A percentile compares a stretch with the other conserved stretches of the same genome.
phyloP scores from a whole-genome alignment of 2,888 invertebrate genomes.

The Himalopsyche kuldschensis region DNA sequence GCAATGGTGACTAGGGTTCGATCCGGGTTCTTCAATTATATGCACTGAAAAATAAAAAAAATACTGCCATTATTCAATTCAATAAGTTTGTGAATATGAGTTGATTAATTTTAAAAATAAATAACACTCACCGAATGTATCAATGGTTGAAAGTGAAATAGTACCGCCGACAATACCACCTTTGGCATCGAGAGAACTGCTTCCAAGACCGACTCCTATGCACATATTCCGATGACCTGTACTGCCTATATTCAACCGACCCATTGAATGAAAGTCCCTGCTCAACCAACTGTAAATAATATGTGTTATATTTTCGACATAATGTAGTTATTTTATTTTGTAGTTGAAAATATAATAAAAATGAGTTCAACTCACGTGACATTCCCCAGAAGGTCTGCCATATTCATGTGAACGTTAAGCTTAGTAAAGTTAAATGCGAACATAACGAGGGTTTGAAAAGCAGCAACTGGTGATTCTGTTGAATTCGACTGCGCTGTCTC shows the following conservation, averaged over 20 bases:
- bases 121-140: constrained; percentile 70
- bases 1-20: constrained; percentile 86
- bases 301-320: neutral
- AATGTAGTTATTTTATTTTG: constrained; percentile 28
- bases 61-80: neutral
- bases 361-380: constrained; percentile 66
- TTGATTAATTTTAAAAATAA: constrained; percentile 23
- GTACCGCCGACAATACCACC: constrained; percentile 97
- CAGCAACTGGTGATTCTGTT: constrained; percentile 67
- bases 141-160: constrained; percentile 86
- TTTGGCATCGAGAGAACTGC: constrained; percentile 91
- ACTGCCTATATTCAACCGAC: constrained; percentile 90
- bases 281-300: constrained; percentile 75
- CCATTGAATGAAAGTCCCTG: constrained; percentile 88
- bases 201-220: constrained; percentile 83
- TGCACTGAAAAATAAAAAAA: constrained; percentile 63
- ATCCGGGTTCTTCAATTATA: constrained; percentile 86
- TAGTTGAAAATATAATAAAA: neutral
- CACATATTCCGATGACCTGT: constrained; percentile 92
- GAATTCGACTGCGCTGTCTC: constrained; percentile 59
- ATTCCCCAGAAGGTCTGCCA: constrained; percentile 99
- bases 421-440: constrained; percentile 96
- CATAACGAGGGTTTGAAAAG: constrained; percentile 95
- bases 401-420: constrained; percentile 97
- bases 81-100: neutral